Base-by-base conservation (phyloP, 2,888 invertebrate species). In the Nysson spinosus region DNA sequence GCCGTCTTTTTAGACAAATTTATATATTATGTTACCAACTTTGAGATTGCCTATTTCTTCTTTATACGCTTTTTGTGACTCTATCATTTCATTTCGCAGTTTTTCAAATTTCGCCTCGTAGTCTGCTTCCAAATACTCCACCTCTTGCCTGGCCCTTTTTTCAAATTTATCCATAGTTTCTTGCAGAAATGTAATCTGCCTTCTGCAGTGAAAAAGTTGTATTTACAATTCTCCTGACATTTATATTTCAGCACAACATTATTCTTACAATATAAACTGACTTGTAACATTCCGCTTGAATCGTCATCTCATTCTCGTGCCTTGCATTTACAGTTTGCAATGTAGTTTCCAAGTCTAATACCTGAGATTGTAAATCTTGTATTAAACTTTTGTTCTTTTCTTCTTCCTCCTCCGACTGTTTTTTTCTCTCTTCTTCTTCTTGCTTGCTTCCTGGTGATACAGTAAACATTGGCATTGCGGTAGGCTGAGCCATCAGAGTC, bases 241-340 rank as follows among this genome's bases (percentile, higher is more conserved):
- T n/a, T n/a, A n/a, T n/a, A n/a, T n/a, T 32, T 35, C 14, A 43
- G 9, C 5, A 32, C 4, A 20, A 2, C 9, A 4, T 5, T 37
- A 12, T 52, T n/a, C 30, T 7, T 11, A 6, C 14, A 55, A 22
- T 24, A 26, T 20, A n/a, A 11, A 42, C 30, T 5, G 34, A 86
- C 86, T 78, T 80, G 44, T 85, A 82, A 2, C 83, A 85, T 44
- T 85, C 82, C 60, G 85, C 77, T 9, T 84, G 65, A 55, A 84
- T 82, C 28, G 58, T 51, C 11, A 84, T 78, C 69, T 87, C 87
- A 51, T 73, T 81, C 37, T 82, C 79, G 46, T 87, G 83, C 46
- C 80, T 83, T 20, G 84, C 79, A 47, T 77, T 84, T 20, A 83
- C 37, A 55, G 66, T 80, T 1, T 80, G 78, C 40, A 85, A 34